Evolutionary conservation across 2,113 vertebrate genomes (phyloP).

Genomic region (Eublepharis macularius): DNA sequence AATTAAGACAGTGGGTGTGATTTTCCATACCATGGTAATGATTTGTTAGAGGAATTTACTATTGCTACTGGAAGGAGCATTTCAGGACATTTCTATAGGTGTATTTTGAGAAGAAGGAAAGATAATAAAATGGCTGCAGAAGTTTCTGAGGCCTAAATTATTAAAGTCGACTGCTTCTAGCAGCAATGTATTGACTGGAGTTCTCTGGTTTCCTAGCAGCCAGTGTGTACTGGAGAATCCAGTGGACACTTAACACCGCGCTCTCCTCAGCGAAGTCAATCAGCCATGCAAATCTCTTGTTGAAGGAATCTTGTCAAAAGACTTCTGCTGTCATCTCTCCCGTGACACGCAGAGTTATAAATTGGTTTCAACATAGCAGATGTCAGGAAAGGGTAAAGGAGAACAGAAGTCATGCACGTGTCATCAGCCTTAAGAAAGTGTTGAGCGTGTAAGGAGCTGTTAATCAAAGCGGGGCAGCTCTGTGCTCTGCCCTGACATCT

Average conservation of each 20-base stretch:
- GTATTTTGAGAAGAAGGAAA: neutral
- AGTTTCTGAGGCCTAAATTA: constrained; percentile 1
- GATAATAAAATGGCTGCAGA: constrained; percentile 3
- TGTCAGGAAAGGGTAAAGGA: neutral
- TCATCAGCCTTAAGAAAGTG: neutral
- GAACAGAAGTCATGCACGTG: neutral
- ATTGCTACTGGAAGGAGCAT: neutral
- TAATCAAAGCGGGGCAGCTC: neutral
- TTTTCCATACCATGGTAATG: neutral
- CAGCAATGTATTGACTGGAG: constrained; percentile 1
- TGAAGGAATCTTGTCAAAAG: constrained; percentile 3
- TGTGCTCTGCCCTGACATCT: constrained; percentile 73
- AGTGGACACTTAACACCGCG: neutral
- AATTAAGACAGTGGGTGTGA: no score
- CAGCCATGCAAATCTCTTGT: constrained; percentile 19
- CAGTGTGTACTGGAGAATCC: neutral
- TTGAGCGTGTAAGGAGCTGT: neutral
- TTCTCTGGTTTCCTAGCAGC: constrained; percentile 9
- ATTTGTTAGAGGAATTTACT: neutral
- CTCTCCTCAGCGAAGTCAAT: constrained; percentile 37
- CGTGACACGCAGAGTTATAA: constrained; percentile 19
- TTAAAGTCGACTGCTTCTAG: neutral
- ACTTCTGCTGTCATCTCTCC: constrained; percentile 10
- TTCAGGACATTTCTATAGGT: neutral
- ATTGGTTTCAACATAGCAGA: neutral